These are phyloP conservation scores for Phoenicopterus ruber DNA, from an alignment of 2,113 vertebrate species.

Conservation along the genomic window DNA sequence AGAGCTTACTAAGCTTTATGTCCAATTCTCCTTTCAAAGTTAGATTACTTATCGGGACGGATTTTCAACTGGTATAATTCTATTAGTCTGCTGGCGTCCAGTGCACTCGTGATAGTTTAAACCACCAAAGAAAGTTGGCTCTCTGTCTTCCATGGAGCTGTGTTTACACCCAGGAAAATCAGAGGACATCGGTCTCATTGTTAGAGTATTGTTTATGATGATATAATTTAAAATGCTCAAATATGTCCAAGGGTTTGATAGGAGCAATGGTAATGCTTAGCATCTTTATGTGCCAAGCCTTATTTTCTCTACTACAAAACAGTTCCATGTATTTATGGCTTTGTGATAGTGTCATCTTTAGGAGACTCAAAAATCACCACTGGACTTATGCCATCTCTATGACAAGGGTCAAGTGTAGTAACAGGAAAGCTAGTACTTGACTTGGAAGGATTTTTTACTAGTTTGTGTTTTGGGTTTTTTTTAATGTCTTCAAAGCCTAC, in stretches of 20 bases:
- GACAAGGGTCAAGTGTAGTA: not conserved
- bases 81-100: not conserved
- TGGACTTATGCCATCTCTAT: not conserved
- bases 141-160: not conserved
- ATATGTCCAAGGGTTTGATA: not conserved
- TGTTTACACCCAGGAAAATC: not conserved
- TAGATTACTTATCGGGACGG: accelerated
- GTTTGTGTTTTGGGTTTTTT: not conserved
- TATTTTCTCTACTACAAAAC: not conserved
- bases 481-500: not conserved
- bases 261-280: not conserved
- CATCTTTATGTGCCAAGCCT: not conserved
- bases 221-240: not conserved
- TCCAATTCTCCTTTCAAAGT: not conserved
- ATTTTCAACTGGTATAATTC: not conserved
- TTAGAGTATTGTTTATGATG: not conserved
- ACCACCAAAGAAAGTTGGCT: not conserved
- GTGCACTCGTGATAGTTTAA: not conserved
- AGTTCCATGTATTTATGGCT: not conserved
- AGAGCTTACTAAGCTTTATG: not conserved
- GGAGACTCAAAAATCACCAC: not conserved
- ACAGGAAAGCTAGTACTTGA: not conserved
- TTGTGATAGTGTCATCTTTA: not conserved
- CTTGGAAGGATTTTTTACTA: not conserved
- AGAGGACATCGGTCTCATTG: not conserved